phyloP scores from a whole-genome alignment of 2,113 vertebrate species.

The Hemicordylus capensis region DNA sequence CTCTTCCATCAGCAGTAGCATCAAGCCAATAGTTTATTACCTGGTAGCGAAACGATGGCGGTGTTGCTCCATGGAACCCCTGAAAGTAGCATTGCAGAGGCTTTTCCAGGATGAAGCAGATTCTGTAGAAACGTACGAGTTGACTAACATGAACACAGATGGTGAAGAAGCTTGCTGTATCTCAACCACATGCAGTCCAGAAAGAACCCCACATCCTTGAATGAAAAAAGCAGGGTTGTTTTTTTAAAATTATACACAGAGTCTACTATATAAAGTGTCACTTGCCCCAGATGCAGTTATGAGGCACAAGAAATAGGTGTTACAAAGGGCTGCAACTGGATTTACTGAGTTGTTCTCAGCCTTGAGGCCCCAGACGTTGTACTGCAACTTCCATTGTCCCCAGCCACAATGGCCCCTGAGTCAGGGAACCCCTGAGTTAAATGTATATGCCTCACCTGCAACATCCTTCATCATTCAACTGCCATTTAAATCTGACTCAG shows the following conservation, averaged over 20 bases:
- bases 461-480: neutral
- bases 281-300: neutral
- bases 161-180: neutral
- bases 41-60: constrained; percentile 1
- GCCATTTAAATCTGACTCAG: neutral
- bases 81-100: neutral
- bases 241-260: neutral
- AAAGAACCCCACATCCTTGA: neutral
- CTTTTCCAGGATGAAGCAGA: neutral
- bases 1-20: neutral
- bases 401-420: no score
- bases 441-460: no score
- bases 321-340: neutral
- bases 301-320: neutral
- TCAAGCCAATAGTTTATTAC: constrained; percentile 30
- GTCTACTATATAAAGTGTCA: neutral
- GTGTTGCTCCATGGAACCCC: neutral
- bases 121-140: neutral
- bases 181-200: neutral
- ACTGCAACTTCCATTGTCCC: no score
- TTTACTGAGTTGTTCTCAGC: no score
- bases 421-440: no score
- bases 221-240: neutral
- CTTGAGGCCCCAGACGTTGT: no score
- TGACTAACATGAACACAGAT: neutral